These are phyloP conservation scores for Vanacampus margaritifer DNA, from an alignment of 2,113 vertebrate genomes.

Conservation along the genomic window DNA sequence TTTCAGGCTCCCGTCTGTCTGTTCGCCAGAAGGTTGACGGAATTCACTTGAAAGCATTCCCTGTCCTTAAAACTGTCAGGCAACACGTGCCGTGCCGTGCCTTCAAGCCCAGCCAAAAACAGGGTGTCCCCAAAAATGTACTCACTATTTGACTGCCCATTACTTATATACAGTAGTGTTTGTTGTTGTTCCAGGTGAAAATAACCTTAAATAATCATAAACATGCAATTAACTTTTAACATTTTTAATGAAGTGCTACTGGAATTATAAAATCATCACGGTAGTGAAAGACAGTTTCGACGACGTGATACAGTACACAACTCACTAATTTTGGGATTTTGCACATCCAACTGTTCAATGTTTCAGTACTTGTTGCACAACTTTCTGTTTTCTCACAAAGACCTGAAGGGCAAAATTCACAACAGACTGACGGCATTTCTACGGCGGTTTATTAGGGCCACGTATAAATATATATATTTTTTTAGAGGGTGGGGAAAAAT, in stretches of 20 bases:
- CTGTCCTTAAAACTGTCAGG: slow-evolving; percentile 59
- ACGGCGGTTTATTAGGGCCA: no score
- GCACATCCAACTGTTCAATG: neutral
- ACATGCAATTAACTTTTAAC: neutral
- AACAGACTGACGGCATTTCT: neutral
- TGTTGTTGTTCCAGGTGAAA: neutral
- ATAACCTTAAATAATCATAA: neutral
- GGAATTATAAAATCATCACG: neutral
- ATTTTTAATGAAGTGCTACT: neutral
- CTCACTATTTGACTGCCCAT: neutral
- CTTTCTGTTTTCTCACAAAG: neutral
- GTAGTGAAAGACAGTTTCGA: neutral
- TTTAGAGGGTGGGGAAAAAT: no score
- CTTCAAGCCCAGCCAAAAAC: slow-evolving; percentile 59
- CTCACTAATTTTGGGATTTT: neutral
- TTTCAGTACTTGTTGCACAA: neutral
- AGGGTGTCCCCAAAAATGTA: neutral
- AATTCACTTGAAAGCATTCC: slow-evolving; percentile 65
- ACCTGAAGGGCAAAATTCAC: neutral
- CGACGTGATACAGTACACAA: neutral
- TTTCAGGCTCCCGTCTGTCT: slow-evolving; percentile 57
- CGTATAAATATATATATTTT: no score
- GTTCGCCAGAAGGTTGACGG: slow-evolving; percentile 66
- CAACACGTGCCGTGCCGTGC: slow-evolving; percentile 41
- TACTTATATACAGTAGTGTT: neutral